Evolutionary conservation across 2,888 invertebrate genomes (phyloP).

Genomic region (Gerris lacustris): DNA sequence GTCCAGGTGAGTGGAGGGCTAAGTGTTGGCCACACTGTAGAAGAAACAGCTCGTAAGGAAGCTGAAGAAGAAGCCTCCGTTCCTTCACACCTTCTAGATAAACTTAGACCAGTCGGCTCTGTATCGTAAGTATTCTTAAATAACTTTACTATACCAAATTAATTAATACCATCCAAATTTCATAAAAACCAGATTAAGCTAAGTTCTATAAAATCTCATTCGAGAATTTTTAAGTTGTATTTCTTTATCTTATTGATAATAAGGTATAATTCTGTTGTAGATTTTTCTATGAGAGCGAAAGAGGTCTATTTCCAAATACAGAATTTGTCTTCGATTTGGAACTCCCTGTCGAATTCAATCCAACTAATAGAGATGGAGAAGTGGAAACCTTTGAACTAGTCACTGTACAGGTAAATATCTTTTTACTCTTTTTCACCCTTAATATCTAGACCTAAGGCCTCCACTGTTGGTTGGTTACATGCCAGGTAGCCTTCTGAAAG

Average conservation of each 20-base stretch:
- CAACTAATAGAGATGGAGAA: constrained; percentile 89
- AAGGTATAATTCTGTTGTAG: constrained; percentile 40
- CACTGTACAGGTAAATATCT: constrained; percentile 53
- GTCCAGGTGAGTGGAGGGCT: constrained; percentile 68
- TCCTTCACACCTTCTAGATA: constrained; percentile 60
- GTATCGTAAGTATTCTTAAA: constrained; percentile 53
- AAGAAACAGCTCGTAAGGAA: constrained; percentile 85
- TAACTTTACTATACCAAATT: too few relatives aligned
- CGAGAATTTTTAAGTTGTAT: too few relatives aligned
- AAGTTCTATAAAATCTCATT: too few relatives aligned
- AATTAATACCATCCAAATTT: too few relatives aligned
- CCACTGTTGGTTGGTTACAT: too few relatives aligned
- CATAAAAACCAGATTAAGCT: too few relatives aligned
- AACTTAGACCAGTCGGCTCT: constrained; percentile 63
- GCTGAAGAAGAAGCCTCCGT: constrained; percentile 90
- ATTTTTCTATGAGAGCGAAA: constrained; percentile 83
- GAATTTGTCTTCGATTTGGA: constrained; percentile 89
- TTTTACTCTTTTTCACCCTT: not conserved
- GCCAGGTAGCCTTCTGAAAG: too few relatives aligned
- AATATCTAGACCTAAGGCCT: too few relatives aligned
- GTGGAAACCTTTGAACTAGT: constrained; percentile 81
- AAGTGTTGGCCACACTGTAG: constrained; percentile 73
- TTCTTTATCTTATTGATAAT: too few relatives aligned
- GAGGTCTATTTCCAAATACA: constrained; percentile 86
- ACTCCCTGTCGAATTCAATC: constrained; percentile 76